A percentile compares a stretch with the other conserved stretches of the same genome.
phyloP scores from a whole-genome alignment of 2,888 invertebrate genomes.

The Drosophila percnosoma region DNA sequence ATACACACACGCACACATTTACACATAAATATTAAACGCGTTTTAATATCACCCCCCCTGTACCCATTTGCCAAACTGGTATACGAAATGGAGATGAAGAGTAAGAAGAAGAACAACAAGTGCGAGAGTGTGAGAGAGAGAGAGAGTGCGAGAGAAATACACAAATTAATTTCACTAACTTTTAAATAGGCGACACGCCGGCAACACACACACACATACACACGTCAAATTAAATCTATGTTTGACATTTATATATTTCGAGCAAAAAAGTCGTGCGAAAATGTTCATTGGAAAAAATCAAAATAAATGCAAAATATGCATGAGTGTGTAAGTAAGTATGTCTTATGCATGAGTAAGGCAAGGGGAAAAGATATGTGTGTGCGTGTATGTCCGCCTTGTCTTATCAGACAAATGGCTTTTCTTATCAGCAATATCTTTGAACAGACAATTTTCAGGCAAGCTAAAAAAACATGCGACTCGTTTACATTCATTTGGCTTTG shows the following conservation, averaged over 20 bases:
- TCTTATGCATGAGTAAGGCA: constrained; percentile 56
- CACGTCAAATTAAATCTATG: constrained; percentile 28
- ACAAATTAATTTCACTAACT: constrained; percentile 63
- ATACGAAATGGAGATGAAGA: constrained; percentile 43
- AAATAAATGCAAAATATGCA: constrained; percentile 16
- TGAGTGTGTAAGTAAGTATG: constrained; percentile 8
- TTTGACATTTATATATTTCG: constrained; percentile 48
- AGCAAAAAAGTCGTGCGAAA: constrained; percentile 33
- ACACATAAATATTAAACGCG: constrained; percentile 69
- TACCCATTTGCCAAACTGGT: constrained; percentile 61
- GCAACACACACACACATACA: not conserved
- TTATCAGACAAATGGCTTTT: constrained; percentile 58
- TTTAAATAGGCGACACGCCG: constrained; percentile 36
- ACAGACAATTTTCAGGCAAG: constrained; percentile 42
- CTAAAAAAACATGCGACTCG: constrained; percentile 16
- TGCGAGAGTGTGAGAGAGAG: constrained; percentile 1
- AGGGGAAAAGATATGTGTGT: constrained; percentile 52
- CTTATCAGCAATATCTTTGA: constrained; percentile 72
- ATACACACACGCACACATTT: not conserved
- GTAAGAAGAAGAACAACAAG: constrained; percentile 46
- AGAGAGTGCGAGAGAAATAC: constrained; percentile 17
- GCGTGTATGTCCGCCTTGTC: constrained; percentile 31
- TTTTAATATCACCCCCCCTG: constrained; percentile 60
- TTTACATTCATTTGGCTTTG: constrained; percentile 17
- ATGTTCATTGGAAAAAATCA: constrained; percentile 49